Evolutionary conservation across 2,888 invertebrate species (phyloP), one percentile per base, ranked within the genome.

Genomic region (Lymantria monacha): DNA sequence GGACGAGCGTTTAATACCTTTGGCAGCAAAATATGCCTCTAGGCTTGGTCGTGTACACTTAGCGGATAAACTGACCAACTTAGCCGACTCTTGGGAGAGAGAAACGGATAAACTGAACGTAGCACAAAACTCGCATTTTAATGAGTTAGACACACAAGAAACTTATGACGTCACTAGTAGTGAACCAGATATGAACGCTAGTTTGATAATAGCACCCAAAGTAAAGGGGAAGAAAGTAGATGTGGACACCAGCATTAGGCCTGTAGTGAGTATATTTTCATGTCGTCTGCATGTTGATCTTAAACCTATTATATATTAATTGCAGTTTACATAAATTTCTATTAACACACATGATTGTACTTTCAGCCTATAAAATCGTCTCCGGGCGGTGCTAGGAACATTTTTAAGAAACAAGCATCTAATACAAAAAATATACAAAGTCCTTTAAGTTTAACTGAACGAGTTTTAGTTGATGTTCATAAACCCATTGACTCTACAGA

Each of bases 11-110:
- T 90, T 97, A 0, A 83, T 98, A 37, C 95, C 96, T 57, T 87
- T 97, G 37, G 97, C 97, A 0, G 95, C 96, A n/a, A 97, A 96
- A 77, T 98, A 98, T 84, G 97, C 98, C 0, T 94, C 94, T 0
- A 94, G 96, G 61, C 88, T 96, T 10, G 95, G 96, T 22, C 94
- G 95, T 65, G 93, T 94, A 66, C 94, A 96, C 69, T 89, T 98
- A 42, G 96, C 96, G 0, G 96, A 97, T 64, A 95, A 95, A 75
- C 87, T 98, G 30, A 92, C 92, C 0, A 92, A 93, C 61, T 71
- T 96, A 10, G 87, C 94, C 3, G 92, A 85, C 1, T 59, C 79
- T 0, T 90, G 89, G 89, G 82, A 85, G 45, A 67, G 60, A 10
- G 84, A 86, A 2, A 33, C 74, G 0, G 83, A 87, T 37, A 80